phyloP scores from a whole-genome alignment of 2,888 invertebrate genomes.

The Polyommatus icarus region DNA sequence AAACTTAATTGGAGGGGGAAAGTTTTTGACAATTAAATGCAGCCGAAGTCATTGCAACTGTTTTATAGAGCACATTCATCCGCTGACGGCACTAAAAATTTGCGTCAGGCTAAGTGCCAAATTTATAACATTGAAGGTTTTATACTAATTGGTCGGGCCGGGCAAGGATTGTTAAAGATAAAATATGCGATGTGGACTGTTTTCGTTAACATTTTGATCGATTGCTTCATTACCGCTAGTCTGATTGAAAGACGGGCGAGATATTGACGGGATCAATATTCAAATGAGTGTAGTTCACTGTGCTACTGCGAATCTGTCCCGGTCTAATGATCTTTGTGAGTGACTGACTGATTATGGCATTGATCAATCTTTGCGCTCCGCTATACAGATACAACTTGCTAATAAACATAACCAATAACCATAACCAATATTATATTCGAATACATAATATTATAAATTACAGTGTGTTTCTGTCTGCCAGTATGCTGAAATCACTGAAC shows the following conservation, averaged over 20 bases:
- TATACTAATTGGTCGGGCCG: conserved; percentile 75
- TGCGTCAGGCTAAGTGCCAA: conserved; percentile 80
- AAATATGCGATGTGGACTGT: conserved; percentile 77
- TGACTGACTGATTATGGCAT: conserved; percentile 13
- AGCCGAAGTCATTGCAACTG: conserved; percentile 68
- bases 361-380: background rate
- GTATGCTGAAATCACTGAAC: no score
- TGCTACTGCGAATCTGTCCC: conserved; percentile 4
- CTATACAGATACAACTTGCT: background rate
- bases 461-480: no score
- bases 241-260: conserved; percentile 49
- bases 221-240: conserved; percentile 66
- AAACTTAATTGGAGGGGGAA: conserved; percentile 40
- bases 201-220: conserved; percentile 77
- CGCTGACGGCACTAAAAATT: conserved; percentile 75
- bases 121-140: conserved; percentile 78
- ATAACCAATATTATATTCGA: background rate
- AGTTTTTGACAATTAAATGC: conserved; percentile 66
- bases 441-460: no score
- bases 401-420: background rate
- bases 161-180: conserved; percentile 79
- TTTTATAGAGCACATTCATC: conserved; percentile 64
- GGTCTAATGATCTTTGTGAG: conserved; percentile 29
- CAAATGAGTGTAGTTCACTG: conserved; percentile 32
- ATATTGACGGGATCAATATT: conserved; percentile 36